A percentile compares a stretch with the other conserved stretches of the same genome.
phyloP scores from a whole-genome alignment of 1,140 invertebrate species.

The Gryllus bimaculatus region DNA sequence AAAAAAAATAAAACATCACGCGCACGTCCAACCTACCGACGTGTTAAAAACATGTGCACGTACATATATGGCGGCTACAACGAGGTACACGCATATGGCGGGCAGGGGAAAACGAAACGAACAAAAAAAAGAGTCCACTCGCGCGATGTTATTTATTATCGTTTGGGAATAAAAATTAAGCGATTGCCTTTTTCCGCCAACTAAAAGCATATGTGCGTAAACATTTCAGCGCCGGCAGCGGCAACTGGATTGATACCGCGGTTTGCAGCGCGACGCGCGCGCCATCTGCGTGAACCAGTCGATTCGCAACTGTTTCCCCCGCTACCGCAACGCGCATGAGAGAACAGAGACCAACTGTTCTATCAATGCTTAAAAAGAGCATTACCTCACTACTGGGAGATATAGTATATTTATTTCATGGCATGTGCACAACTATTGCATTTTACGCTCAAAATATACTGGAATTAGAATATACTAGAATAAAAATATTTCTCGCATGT shows the following conservation, averaged over 20 bases:
- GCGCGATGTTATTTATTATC: not conserved
- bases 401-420: too few relatives aligned
- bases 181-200: not conserved
- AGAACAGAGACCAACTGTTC: too few relatives aligned
- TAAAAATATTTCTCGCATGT: too few relatives aligned
- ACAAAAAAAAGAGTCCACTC: not conserved
- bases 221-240: not conserved
- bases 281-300: not conserved
- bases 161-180: not conserved
- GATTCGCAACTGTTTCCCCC: not conserved
- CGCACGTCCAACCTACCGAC: too few relatives aligned
- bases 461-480: too few relatives aligned
- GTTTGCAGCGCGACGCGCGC: not conserved
- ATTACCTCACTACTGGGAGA: too few relatives aligned
- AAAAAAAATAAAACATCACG: too few relatives aligned
- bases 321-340: too few relatives aligned
- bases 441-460: too few relatives aligned
- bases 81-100: not conserved
- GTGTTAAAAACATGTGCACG: not conserved
- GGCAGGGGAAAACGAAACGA: not conserved
- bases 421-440: too few relatives aligned
- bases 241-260: not conserved
- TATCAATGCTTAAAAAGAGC: too few relatives aligned
- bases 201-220: constrained; percentile 4
- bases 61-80: not conserved